Percentiles rank a stretch among this genome's conserved stretches.
These are phyloP conservation scores for Syngnathoides biaculeatus DNA, from an alignment of 2,113 vertebrate species.

Conservation along the genomic window DNA sequence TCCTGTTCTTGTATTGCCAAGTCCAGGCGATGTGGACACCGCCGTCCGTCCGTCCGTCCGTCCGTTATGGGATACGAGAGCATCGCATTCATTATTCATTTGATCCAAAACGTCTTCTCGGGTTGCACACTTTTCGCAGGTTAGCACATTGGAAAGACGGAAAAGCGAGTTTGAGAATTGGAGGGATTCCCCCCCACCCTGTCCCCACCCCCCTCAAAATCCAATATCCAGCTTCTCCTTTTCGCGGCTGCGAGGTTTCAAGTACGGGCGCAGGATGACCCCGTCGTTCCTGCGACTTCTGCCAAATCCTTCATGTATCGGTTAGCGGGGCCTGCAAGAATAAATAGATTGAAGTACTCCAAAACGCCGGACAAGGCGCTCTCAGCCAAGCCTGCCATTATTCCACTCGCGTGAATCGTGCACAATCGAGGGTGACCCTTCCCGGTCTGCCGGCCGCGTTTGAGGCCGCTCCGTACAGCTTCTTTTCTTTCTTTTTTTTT, in stretches of 20 bases:
- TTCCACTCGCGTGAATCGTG: slow-evolving; percentile 55
- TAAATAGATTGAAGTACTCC: slow-evolving; percentile 68
- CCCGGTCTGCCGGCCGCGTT: slow-evolving; percentile 32
- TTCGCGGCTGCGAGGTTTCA: slow-evolving; percentile 31
- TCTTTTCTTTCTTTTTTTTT: too few species aligned
- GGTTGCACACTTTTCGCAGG: slow-evolving; percentile 43
- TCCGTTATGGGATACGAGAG: slow-evolving; percentile 46
- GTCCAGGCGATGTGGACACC: slow-evolving; percentile 58
- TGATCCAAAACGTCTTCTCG: slow-evolving; percentile 47
- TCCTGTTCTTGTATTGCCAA: slow-evolving; percentile 48
- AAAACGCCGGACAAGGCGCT: slow-evolving; percentile 64
- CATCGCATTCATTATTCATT: slow-evolving; percentile 45
- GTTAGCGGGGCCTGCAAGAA: slow-evolving; percentile 64
- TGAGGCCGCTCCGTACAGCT: slow-evolving; percentile 50
- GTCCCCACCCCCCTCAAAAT: slow-evolving; percentile 31
- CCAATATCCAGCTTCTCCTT: slow-evolving; percentile 42
- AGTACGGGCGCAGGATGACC: slow-evolving; percentile 44
- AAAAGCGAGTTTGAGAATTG: slow-evolving; percentile 55
- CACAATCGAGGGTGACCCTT: slow-evolving; percentile 55
- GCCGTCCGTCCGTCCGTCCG: too few species aligned
- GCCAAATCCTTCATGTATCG: slow-evolving; percentile 71
- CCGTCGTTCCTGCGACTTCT: slow-evolving; percentile 60
- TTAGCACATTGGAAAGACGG: slow-evolving; percentile 36
- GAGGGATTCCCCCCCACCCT: slow-evolving; percentile 16
- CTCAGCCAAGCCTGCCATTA: slow-evolving; percentile 59